Evolutionary conservation across 2,888 invertebrate species (phyloP).

Genomic region (Pecten maximus): DNA sequence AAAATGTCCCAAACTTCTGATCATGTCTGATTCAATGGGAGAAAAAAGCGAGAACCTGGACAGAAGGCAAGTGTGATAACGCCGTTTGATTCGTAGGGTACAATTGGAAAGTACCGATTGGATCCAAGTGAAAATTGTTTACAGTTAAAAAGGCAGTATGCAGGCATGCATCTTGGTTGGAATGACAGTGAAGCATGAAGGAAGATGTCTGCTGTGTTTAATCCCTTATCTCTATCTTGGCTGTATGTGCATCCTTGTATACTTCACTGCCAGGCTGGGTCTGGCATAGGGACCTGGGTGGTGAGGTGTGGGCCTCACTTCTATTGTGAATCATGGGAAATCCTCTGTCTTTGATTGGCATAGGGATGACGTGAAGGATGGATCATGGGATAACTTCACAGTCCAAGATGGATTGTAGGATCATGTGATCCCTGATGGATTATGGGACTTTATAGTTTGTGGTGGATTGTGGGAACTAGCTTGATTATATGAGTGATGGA

Average conservation of each 20-base stretch:
- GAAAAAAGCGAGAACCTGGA: not conserved
- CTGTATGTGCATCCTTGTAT: conserved; percentile 10
- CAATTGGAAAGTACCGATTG: conserved; percentile 22
- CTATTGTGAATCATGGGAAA: no score
- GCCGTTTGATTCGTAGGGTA: not conserved
- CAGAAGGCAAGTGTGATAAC: conserved; percentile 11
- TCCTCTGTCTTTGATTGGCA: not conserved
- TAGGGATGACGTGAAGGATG: not conserved
- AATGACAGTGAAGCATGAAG: conserved; percentile 28
- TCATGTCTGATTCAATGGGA: not conserved
- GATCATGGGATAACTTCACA: no score
- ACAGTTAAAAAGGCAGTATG: conserved; percentile 27
- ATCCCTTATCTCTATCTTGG: conserved; percentile 28
- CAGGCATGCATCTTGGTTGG: conserved; percentile 24
- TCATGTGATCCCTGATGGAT: no score
- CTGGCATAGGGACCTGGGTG: not conserved
- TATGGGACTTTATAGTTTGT: no score
- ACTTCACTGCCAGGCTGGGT: not conserved
- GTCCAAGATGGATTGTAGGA: no score
- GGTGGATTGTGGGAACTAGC: no score
- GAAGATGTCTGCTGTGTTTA: conserved; percentile 14
- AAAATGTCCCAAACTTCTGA: not conserved
- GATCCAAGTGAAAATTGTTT: conserved; percentile 33
- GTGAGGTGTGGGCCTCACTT: not conserved
- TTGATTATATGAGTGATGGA: no score